phyloP scores from a whole-genome alignment of 2,113 vertebrate genomes.

The Sarotherodon lohbergeri region DNA sequence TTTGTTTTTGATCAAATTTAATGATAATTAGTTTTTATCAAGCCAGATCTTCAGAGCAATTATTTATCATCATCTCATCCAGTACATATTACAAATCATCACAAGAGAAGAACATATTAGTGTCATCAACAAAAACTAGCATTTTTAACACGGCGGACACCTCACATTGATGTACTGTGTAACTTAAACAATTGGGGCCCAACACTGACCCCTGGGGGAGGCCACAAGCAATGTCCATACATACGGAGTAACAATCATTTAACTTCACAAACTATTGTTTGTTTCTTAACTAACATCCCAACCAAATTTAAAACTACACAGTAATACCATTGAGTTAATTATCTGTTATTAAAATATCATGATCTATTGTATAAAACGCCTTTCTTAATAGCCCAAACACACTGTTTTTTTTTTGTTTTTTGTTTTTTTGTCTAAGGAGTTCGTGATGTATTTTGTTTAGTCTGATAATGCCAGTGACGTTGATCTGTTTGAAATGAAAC shows the following conservation, averaged over 20 bases:
- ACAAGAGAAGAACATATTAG: background rate
- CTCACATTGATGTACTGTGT: background rate
- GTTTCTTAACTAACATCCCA: background rate
- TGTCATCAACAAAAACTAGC: background rate
- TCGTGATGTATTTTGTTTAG: background rate
- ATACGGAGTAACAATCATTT: background rate
- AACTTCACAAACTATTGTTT: background rate
- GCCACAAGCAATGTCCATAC: background rate
- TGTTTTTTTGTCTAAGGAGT: background rate
- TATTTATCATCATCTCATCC: background rate
- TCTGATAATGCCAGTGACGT: background rate
- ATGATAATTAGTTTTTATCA: background rate
- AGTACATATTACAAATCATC: background rate
- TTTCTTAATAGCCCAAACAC: background rate
- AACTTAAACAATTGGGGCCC: background rate
- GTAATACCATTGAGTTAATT: background rate
- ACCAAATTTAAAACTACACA: background rate
- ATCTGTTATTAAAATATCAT: background rate
- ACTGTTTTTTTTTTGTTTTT: rapidly evolving
- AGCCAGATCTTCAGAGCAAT: background rate
- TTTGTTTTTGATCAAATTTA: background rate
- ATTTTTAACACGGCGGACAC: background rate
- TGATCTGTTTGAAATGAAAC: background rate
- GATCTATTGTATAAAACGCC: background rate
- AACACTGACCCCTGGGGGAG: background rate